Base-by-base conservation (phyloP, 1,140 invertebrate species). In the Microplitis mediator region DNA sequence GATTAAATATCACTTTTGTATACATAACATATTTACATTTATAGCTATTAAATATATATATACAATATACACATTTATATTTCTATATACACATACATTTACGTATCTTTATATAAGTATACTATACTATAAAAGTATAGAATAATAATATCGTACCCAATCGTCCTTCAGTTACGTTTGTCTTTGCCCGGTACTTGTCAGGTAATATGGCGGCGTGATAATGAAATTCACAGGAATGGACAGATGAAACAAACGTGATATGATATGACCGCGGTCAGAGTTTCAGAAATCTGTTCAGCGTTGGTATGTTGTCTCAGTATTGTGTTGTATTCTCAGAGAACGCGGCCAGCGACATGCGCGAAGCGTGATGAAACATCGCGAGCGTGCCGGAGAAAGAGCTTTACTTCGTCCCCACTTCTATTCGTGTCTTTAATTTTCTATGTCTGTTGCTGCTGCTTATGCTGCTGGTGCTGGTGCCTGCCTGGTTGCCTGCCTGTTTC, bases 311-410 rank as follows among this genome's bases (percentile, higher is more conserved):
- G 39, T 45, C 5, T 45, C 39, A 45, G 39, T 45, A 45, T 45
- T 45, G 39, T 58, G 56, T 79, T 78, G 79, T 81, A 71, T 72
- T 79, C 80, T 77, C 77, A 77, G 78, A 81, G 76, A 72, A 76
- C 74, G 68, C 72, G 74, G 69, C 69, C 58, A 61, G 68, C 63
- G 76, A 77, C 76, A 71, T 75, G 77, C 78, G 78, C 76, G 73
- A 73, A 74, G 73, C 52, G 56, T 58, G 71, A 60, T 69, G 9
- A 73, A 78, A 74, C 75, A 74, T 69, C 61, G 35, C 64, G 31
- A 64, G 54, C 39, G 51, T 64, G 66, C 61, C 16, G 16, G 67
- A 68, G 66, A 61, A 63, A 62, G 72, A 69, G 71, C 64, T 58
- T 72, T 14, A 71, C 70, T 71, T 66, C 64, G 45, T 36, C 32